These are phyloP conservation scores for Plagiodera versicolora DNA, from an alignment of 2,888 invertebrate genomes.

Conservation along the genomic window DNA sequence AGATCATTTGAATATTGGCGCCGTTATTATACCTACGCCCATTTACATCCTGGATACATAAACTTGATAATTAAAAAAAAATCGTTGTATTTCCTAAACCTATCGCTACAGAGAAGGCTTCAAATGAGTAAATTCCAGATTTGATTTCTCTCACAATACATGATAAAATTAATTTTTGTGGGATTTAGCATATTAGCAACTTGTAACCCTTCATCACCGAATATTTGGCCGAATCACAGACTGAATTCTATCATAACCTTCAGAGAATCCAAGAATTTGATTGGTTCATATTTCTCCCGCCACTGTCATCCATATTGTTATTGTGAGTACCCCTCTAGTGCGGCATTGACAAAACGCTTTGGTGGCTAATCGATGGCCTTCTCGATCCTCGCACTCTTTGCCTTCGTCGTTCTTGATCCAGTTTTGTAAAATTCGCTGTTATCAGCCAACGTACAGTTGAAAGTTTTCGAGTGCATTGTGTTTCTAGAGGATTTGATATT, in stretches of 20 bases:
- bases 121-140: too few relatives aligned
- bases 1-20: not conserved
- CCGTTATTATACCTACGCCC: not conserved
- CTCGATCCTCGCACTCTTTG: slow-evolving; percentile 30
- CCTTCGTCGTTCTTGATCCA: slow-evolving; percentile 31
- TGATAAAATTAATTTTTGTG: too few relatives aligned
- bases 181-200: too few relatives aligned
- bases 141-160: too few relatives aligned
- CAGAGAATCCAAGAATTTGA: slow-evolving; percentile 27
- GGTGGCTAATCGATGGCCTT: slow-evolving; percentile 47
- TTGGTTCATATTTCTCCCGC: slow-evolving; percentile 46
- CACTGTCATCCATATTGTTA: slow-evolving; percentile 45
- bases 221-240: too few relatives aligned
- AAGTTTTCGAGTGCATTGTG: slow-evolving; percentile 22
- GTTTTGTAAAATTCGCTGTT: slow-evolving; percentile 29
- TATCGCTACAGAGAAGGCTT: not conserved
- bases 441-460: slow-evolving; percentile 43
- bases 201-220: slow-evolving; percentile 24
- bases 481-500: slow-evolving; percentile 31
- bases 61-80: too few relatives aligned
- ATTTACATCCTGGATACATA: not conserved
- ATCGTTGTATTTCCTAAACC: not conserved
- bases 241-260: slow-evolving; percentile 27
- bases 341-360: slow-evolving; percentile 46
- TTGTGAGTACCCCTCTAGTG: slow-evolving; percentile 52